Evolutionary conservation across 2,113 vertebrate species (phyloP), one percentile per base, ranked within the genome.

Genomic region (Microcebus griseorufus): DNA sequence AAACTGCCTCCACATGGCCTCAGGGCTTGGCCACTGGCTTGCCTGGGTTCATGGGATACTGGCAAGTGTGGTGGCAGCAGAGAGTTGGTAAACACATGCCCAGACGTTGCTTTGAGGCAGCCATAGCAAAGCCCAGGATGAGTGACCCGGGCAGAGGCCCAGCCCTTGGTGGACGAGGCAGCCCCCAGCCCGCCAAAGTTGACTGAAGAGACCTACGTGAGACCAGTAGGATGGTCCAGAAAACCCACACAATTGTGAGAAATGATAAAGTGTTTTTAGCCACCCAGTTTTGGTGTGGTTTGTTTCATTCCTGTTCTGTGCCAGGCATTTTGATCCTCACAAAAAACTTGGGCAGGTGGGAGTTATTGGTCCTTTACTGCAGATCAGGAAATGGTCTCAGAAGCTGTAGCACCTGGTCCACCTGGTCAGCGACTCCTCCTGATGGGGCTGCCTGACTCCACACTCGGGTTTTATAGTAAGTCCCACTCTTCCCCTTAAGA

Each of bases 171-270:
- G 3, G 53, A 64, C 5, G 3, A 23, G 34, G 55, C 6, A 67
- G 62, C 14, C 10, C 16, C 22, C 23, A 48, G 22, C 42, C 17
- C 5, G 0, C 37, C 0, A 0, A 8, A 3, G 5, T 8, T 32
- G 51, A 29, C 9, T 5, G 2, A 42, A 27, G 29, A 72, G 9
- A 12, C 34, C 80, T 3, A 5, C 4, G 5, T 32, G 75, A 76
- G 32, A 42, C 5, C 51, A 13, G 8, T 32, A 67, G 65, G 75
- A 37, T 17, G 6, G 53, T 12, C 45, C n/a, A 67, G 82, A 60
- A 39, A 78, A 53, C 20, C 3, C 55, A 32, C 12, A 69, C 0
- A 14, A 22, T 16, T 39, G 34, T 51, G 51, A 81, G 39, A n/a
- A 29, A 53, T 72, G 11, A 39, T 34, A 27, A 11, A 3, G 18